Evolutionary conservation across 2,797 vertebrate species (phyloP).

Genomic region (Hippoglossus hippoglossus): DNA sequence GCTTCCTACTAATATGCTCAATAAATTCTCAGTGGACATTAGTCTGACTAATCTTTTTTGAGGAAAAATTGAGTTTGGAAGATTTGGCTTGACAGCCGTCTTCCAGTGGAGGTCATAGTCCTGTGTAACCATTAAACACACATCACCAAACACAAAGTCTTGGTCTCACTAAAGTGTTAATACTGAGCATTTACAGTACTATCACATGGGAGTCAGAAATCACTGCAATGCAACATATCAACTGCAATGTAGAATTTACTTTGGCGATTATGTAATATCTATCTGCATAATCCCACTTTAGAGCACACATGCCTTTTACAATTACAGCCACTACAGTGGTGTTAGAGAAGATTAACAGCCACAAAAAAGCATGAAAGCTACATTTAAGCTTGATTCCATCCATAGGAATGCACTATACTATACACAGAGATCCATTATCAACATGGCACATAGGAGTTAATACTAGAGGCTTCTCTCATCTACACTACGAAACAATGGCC

Average conservation of each 20-base stretch:
- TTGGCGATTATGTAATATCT: slow-evolving; percentile 10
- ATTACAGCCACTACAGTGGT: slow-evolving; percentile 16
- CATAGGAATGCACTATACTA: slow-evolving; percentile 16
- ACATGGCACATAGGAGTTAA: slow-evolving; percentile 1
- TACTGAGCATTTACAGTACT: not conserved
- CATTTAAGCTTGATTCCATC: slow-evolving; percentile 38
- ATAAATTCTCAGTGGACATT: too few relatives aligned
- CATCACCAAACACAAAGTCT: not conserved
- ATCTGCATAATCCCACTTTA: slow-evolving; percentile 40
- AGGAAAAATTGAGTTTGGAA: not conserved
- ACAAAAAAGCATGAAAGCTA: slow-evolving; percentile 38
- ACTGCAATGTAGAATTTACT: not conserved
- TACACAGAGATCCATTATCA: slow-evolving; percentile 40
- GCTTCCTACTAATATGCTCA: too few relatives aligned
- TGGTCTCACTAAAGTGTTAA: not conserved
- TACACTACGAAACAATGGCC: slow-evolving; percentile 8
- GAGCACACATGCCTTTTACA: slow-evolving; percentile 20
- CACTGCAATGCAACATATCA: slow-evolving; percentile 5
- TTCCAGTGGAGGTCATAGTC: not conserved
- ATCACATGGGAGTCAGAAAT: not conserved
- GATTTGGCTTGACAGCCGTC: not conserved
- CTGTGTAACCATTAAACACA: not conserved
- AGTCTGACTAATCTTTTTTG: not conserved
- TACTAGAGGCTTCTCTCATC: slow-evolving; percentile 24
- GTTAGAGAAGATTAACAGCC: slow-evolving; percentile 44